These are phyloP conservation scores for Acleris sparsana DNA, from an alignment of 2,888 invertebrate species.

Conservation along the genomic window DNA sequence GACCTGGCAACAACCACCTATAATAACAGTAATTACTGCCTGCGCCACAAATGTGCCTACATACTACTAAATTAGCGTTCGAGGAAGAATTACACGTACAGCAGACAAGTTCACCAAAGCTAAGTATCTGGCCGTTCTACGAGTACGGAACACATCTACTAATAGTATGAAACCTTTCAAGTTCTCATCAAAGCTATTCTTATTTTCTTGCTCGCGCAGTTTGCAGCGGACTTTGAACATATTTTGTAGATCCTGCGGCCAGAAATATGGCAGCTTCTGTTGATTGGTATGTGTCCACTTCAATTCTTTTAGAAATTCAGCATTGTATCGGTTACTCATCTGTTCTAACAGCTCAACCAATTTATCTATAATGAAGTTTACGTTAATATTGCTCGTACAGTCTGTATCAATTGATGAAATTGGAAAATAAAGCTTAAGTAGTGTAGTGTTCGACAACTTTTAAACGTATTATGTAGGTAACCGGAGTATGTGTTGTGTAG, in stretches of 20 bases:
- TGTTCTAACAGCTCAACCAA: slow-evolving; percentile 54
- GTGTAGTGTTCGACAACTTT: too few relatives aligned
- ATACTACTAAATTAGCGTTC: not conserved
- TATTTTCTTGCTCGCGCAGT: slow-evolving; percentile 51
- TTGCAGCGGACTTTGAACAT: slow-evolving; percentile 55
- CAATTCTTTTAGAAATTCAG: slow-evolving; percentile 41
- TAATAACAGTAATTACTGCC: too few relatives aligned
- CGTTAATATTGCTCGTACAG: not conserved
- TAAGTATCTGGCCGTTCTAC: slow-evolving; percentile 61
- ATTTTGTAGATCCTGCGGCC: slow-evolving; percentile 57
- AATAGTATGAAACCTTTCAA: slow-evolving; percentile 77
- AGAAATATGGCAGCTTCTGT: slow-evolving; percentile 59
- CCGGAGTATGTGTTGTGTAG: not conserved
- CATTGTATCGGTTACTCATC: slow-evolving; percentile 45
- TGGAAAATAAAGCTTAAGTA: not conserved
- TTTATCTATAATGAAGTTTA: slow-evolving; percentile 53
- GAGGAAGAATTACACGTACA: not conserved
- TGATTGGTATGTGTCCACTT: slow-evolving; percentile 44
- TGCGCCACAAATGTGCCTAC: not conserved
- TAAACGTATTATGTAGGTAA: not conserved
- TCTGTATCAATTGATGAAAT: not conserved
- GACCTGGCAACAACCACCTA: not conserved
- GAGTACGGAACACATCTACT: slow-evolving; percentile 59
- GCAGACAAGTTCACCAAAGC: slow-evolving; percentile 3
- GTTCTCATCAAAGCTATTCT: slow-evolving; percentile 73